These are phyloP conservation scores for Pocota personata DNA, from an alignment of 2,888 invertebrate species.

Conservation along the genomic window DNA sequence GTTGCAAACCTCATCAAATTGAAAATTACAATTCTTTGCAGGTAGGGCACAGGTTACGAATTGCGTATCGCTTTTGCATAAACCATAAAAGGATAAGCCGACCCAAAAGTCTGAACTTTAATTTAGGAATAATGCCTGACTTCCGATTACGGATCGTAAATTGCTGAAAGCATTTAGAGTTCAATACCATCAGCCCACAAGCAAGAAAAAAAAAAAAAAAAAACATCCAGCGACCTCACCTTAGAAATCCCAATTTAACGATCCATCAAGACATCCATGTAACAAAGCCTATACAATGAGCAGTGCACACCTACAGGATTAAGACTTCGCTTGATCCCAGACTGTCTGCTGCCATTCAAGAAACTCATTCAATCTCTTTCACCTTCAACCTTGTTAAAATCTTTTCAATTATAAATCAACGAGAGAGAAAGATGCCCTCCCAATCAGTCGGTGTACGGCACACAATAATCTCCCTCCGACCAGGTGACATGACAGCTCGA, in stretches of 20 bases:
- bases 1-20: neutral
- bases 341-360: neutral
- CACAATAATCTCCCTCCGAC: conserved; percentile 42
- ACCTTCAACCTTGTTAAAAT: conserved; percentile 74
- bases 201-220: conserved; percentile 10
- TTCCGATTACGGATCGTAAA: neutral
- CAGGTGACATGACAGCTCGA: conserved; percentile 69
- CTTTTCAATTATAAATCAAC: conserved; percentile 74
- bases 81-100: neutral
- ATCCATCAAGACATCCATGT: conserved; percentile 53
- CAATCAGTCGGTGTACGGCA: conserved; percentile 46
- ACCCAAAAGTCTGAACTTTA: neutral
- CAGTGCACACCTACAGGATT: conserved; percentile 57
- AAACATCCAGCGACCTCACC: conserved; percentile 32
- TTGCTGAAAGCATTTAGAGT: neutral
- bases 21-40: neutral
- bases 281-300: conserved; percentile 34
- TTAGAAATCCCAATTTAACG: conserved; percentile 47
- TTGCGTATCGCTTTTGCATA: neutral
- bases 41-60: neutral
- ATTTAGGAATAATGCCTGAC: neutral
- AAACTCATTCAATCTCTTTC: conserved; percentile 54
- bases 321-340: conserved; percentile 43
- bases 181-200: conserved; percentile 29
- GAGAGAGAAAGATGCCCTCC: conserved; percentile 49